These are phyloP conservation scores for Dicyrtoma fusca DNA, from an alignment of 2,888 invertebrate genomes.

Conservation along the genomic window DNA sequence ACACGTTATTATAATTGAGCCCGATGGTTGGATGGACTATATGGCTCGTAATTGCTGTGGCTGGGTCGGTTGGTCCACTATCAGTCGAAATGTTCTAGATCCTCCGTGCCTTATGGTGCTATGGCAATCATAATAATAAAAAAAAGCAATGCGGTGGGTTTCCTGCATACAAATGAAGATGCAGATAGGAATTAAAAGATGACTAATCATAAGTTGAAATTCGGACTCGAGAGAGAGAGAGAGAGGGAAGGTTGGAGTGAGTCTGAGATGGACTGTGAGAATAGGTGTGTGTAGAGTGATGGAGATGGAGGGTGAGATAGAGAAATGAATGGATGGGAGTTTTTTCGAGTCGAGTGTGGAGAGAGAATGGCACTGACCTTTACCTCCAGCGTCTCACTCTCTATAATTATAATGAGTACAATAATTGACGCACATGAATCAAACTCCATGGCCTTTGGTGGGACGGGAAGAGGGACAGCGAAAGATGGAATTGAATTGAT, in stretches of 20 bases:
- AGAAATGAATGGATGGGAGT: slow-evolving; percentile 13
- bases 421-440: slow-evolving; percentile 43
- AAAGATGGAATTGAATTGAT: slow-evolving; percentile 36
- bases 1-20: neutral
- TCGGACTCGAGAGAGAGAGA: neutral
- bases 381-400: slow-evolving; percentile 43
- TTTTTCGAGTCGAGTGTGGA: neutral
- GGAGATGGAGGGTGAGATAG: slow-evolving; percentile 29
- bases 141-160: too few relatives aligned
- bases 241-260: slow-evolving; percentile 7
- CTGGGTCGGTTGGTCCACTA: too few relatives aligned
- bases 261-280: slow-evolving; percentile 9
- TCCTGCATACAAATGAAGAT: slow-evolving; percentile 18
- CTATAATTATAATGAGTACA: slow-evolving; percentile 43
- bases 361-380: slow-evolving; percentile 44
- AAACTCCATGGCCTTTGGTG: slow-evolving; percentile 43
- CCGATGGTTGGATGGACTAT: neutral
- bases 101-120: too few relatives aligned
- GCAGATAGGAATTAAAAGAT: neutral
- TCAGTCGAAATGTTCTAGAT: too few relatives aligned
- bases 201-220: slow-evolving; percentile 1
- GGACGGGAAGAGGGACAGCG: slow-evolving; percentile 10
- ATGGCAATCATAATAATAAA: too few relatives aligned
- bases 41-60: neutral
- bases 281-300: slow-evolving; percentile 36